Percentiles rank a stretch among this genome's conserved stretches.
Conservation (phyloP, 1,140 invertebrate species). For the Drosophila pectinifera region DNA sequence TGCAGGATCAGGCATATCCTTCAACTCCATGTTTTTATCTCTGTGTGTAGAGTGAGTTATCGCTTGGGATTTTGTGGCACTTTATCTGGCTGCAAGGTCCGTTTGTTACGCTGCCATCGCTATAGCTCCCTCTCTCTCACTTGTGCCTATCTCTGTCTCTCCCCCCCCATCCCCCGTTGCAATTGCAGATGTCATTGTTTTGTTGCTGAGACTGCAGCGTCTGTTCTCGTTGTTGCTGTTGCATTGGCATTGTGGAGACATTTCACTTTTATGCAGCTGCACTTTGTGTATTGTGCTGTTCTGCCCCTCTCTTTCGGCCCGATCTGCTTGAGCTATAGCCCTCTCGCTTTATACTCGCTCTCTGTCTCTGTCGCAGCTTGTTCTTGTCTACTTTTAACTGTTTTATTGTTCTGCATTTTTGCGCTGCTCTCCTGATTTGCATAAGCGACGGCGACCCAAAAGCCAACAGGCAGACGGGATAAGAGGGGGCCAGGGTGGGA, state of each 20-base stretch:
- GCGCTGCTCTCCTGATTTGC: conserved; percentile 73
- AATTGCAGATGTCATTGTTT: conserved; percentile 78
- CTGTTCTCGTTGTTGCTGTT: conserved; percentile 50
- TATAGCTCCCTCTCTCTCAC: conserved; percentile 15
- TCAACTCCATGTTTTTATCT: not conserved
- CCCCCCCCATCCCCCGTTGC: conserved; percentile 36
- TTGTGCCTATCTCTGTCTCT: not conserved
- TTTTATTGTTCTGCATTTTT: conserved; percentile 82
- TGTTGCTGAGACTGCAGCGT: conserved; percentile 42
- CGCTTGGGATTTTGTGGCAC: not conserved
- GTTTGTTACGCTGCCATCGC: conserved; percentile 38
- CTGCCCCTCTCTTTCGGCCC: conserved; percentile 35
- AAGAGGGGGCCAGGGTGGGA: conserved; percentile 5
- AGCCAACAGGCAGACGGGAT: conserved; percentile 48
- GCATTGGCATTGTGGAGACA: conserved; percentile 77
- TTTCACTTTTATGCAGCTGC: conserved; percentile 84
- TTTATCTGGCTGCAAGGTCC: conserved; percentile 10
- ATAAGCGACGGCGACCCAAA: conserved; percentile 78
- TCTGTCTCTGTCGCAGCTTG: conserved; percentile 56
- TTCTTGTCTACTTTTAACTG: conserved; percentile 82
- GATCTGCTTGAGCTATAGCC: not conserved
- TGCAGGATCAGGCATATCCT: not conserved
- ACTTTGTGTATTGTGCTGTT: conserved; percentile 77
- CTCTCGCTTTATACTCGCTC: not conserved
- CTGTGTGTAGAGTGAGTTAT: conserved; percentile 3